Conservation (phyloP, 2,797 vertebrate species). For the Urophycis tenuis region DNA sequence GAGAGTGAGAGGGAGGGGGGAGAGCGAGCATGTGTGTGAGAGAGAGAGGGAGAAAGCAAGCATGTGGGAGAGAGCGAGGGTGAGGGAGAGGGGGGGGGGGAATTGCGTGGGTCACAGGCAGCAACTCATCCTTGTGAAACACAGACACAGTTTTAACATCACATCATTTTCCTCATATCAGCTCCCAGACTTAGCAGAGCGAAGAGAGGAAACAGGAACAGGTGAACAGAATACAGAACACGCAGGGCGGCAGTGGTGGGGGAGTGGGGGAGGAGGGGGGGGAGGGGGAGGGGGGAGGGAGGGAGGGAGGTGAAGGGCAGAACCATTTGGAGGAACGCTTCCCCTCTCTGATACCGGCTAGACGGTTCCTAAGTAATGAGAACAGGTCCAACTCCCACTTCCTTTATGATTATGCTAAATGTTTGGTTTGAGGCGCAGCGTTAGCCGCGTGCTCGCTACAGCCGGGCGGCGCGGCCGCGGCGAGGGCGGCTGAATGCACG, state of each 20-base stretch:
- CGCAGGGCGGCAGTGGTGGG: no score
- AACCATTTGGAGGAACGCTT: slow-evolving; percentile 40
- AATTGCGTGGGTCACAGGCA: slow-evolving; percentile 72
- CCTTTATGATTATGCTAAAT: slow-evolving; percentile 49
- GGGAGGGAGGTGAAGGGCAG: not conserved
- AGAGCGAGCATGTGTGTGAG: slow-evolving; percentile 44
- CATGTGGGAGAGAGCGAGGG: slow-evolving; percentile 57
- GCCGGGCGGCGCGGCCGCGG: slow-evolving; percentile 51
- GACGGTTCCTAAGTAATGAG: slow-evolving; percentile 42
- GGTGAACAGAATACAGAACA: slow-evolving; percentile 68
- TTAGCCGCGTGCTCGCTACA: slow-evolving; percentile 47
- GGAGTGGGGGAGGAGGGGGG: slow-evolving; percentile 19
- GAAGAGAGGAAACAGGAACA: slow-evolving; percentile 50
- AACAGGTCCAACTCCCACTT: slow-evolving; percentile 58
- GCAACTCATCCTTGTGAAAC: slow-evolving; percentile 67
- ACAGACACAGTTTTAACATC: slow-evolving; percentile 64
- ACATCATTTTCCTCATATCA: slow-evolving; percentile 65
- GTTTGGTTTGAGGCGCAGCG: slow-evolving; percentile 51
- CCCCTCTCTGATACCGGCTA: slow-evolving; percentile 35
- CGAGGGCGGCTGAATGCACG: slow-evolving; percentile 59
- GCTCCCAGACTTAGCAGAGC: slow-evolving; percentile 50
- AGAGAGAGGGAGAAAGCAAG: slow-evolving; percentile 26
- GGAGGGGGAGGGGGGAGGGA: not conserved
- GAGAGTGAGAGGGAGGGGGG: slow-evolving; percentile 44
- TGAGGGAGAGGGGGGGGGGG: slow-evolving; percentile 46